Evolutionary conservation across 2,113 vertebrate species (phyloP).

Genomic region (Notothenia rossii): DNA sequence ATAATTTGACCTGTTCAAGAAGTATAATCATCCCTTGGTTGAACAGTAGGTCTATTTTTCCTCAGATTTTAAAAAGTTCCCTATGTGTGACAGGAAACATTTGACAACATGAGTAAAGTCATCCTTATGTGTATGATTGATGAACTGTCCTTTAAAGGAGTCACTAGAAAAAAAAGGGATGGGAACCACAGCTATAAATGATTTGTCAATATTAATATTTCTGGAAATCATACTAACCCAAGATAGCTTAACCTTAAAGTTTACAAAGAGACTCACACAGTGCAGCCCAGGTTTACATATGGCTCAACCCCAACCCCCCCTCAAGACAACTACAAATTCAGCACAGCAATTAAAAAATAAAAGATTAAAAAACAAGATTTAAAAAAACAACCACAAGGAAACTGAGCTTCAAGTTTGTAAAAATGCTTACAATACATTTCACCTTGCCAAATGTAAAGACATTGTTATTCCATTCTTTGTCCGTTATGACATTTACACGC

Average conservation of each 20-base stretch:
- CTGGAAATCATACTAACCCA: background rate
- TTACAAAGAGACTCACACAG: constrained; percentile 18
- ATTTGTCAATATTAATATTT: background rate
- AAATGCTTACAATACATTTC: constrained; percentile 75
- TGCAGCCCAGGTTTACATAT: constrained; percentile 66
- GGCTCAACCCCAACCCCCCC: constrained; percentile 40
- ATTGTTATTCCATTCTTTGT: constrained; percentile 59
- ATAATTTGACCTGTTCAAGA: background rate
- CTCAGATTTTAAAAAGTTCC: background rate
- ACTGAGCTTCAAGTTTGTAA: constrained; percentile 80
- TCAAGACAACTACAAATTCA: constrained; percentile 61
- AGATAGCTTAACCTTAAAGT: background rate
- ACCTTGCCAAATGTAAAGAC: constrained; percentile 59
- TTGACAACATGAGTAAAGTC: background rate
- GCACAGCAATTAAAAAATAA: constrained; percentile 48
- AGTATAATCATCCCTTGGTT: background rate
- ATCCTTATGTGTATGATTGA: background rate
- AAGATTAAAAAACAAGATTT: background rate
- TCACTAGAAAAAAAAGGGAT: background rate
- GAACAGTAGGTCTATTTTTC: background rate
- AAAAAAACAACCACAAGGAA: constrained; percentile 58
- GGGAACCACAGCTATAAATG: background rate
- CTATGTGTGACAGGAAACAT: background rate
- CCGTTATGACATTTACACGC: constrained; percentile 59
- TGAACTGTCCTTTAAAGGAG: constrained; percentile 1